These are phyloP conservation scores for Lanius ludovicianus DNA, from an alignment of 2,113 vertebrate genomes.

Conservation along the genomic window DNA sequence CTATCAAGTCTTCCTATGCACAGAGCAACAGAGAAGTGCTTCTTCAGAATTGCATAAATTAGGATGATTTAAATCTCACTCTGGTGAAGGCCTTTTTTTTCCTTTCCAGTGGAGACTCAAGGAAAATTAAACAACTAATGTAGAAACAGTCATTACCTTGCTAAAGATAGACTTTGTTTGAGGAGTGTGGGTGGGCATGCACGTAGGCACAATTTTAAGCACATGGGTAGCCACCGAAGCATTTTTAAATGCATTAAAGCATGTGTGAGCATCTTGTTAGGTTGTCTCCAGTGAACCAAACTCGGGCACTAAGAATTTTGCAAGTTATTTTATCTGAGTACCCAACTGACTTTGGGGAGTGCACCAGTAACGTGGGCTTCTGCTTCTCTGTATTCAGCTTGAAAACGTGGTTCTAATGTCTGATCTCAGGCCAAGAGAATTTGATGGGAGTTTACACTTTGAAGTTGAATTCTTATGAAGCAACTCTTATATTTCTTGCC, in stretches of 20 bases:
- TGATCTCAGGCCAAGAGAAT: conserved; percentile 27
- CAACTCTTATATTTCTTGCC: not conserved
- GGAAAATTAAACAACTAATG: not conserved
- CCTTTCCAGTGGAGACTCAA: not conserved
- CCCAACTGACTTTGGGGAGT: not conserved
- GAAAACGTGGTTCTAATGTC: not conserved
- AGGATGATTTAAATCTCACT: not conserved
- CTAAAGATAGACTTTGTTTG: not conserved
- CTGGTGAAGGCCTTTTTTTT: not conserved
- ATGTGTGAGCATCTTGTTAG: not conserved
- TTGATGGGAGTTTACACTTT: conserved; percentile 1
- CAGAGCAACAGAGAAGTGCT: not conserved
- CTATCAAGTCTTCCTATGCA: not conserved
- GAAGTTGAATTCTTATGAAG: not conserved
- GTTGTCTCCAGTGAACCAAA: not conserved
- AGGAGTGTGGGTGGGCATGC: rapidly evolving
- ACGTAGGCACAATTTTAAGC: not conserved
- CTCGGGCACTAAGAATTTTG: not conserved
- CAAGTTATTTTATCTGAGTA: not conserved
- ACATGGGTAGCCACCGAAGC: rapidly evolving
- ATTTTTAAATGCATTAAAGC: conserved; percentile 15
- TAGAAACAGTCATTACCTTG: not conserved
- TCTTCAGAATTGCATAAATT: not conserved
- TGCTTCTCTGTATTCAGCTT: not conserved
- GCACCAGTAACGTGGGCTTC: not conserved